These are phyloP conservation scores for Drosophila quinaria DNA, from an alignment of 2,888 invertebrate genomes.

Conservation along the genomic window DNA sequence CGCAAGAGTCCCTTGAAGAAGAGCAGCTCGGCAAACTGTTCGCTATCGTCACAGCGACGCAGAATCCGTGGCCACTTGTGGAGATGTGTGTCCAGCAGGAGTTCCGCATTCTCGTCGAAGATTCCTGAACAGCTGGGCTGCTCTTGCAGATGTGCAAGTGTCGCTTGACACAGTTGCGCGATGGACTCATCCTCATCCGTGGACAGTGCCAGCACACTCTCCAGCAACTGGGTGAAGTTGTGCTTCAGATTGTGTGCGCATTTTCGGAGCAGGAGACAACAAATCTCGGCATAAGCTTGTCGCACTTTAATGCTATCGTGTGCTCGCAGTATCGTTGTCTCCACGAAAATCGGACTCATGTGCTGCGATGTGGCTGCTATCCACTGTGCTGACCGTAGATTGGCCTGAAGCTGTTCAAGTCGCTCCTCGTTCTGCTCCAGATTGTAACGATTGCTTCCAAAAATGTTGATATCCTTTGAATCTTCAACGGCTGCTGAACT, in stretches of 20 bases:
- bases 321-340: constrained; percentile 87
- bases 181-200: constrained; percentile 89
- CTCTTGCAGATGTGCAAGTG: constrained; percentile 84
- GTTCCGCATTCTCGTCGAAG: constrained; percentile 86
- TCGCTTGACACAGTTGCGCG: constrained; percentile 83
- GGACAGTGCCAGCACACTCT: constrained; percentile 89
- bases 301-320: constrained; percentile 89
- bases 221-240: constrained; percentile 88
- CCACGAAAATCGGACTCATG: constrained; percentile 80
- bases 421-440: constrained; percentile 64
- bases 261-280: constrained; percentile 87
- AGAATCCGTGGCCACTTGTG: constrained; percentile 89
- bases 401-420: constrained; percentile 69
- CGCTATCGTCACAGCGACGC: constrained; percentile 88
- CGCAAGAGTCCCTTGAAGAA: constrained; percentile 89
- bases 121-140: constrained; percentile 56
- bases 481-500: not conserved
- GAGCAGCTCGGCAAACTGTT: constrained; percentile 88
- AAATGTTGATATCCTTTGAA: constrained; percentile 54
- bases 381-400: constrained; percentile 85
- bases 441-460: constrained; percentile 60
- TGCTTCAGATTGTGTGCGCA: constrained; percentile 89
- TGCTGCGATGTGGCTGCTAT: constrained; percentile 80
- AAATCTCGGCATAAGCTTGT: constrained; percentile 88
- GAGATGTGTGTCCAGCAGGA: constrained; percentile 88